Conservation (phyloP, 23 tunicate species). For the Styela clava region DNA sequence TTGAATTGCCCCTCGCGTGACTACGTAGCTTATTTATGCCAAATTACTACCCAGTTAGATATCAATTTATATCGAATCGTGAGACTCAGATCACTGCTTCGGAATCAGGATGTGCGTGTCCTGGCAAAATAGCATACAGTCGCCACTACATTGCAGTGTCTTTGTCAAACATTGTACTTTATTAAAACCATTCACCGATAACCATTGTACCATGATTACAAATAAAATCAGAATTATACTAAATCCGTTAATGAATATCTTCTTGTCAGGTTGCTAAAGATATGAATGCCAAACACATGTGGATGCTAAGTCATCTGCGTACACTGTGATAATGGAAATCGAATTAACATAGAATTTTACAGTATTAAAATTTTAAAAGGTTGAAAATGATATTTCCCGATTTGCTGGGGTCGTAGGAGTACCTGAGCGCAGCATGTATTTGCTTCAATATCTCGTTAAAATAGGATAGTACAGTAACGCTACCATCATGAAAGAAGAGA, state of each 20-base stretch:
- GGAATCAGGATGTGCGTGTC: not conserved
- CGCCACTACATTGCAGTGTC: not conserved
- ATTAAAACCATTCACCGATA: not conserved
- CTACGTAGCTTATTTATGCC: not conserved
- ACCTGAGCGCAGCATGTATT: too few species aligned
- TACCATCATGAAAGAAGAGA: too few species aligned
- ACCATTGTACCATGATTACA: not conserved
- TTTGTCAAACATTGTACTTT: not conserved
- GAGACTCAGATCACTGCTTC: not conserved
- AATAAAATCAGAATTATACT: not conserved
- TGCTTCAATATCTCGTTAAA: too few species aligned
- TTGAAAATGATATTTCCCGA: too few species aligned
- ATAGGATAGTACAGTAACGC: too few species aligned
- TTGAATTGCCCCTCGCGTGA: too few species aligned
- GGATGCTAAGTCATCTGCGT: not conserved
- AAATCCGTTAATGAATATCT: constrained; percentile 1
- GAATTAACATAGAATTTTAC: too few species aligned
- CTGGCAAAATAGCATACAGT: not conserved
- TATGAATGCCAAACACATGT: not conserved
- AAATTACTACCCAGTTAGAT: not conserved
- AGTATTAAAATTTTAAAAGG: too few species aligned
- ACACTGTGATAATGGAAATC: not conserved
- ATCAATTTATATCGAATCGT: not conserved
- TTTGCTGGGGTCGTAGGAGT: too few species aligned
- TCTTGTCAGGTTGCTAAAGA: not conserved